These are phyloP conservation scores for Rhadina sibilatrix DNA, from an alignment of 2,113 vertebrate genomes.

Conservation along the genomic window DNA sequence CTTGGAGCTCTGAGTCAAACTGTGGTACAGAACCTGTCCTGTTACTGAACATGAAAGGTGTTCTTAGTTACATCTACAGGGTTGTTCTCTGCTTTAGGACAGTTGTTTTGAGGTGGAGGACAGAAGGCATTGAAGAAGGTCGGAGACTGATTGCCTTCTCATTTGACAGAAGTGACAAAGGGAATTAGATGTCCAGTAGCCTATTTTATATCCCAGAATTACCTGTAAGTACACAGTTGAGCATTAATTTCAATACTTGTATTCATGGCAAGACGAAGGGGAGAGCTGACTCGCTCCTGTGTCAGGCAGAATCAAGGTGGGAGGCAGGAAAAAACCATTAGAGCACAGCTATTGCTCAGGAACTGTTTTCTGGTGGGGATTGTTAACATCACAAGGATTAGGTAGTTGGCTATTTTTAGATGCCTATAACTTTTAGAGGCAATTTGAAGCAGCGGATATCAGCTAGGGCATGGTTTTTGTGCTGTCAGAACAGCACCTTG, in stretches of 20 bases:
- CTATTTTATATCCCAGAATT: neutral
- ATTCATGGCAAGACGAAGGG: neutral
- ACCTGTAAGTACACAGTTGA: neutral
- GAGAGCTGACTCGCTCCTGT: neutral
- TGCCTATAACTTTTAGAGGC: conserved; percentile 31
- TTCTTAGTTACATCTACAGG: neutral
- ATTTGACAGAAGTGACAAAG: neutral
- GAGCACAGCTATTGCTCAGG: neutral
- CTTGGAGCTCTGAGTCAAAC: neutral
- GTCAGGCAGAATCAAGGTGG: neutral
- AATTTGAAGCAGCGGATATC: conserved; percentile 15
- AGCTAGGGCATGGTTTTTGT: neutral
- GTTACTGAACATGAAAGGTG: neutral
- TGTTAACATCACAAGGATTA: conserved; percentile 26
- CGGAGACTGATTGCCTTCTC: neutral
- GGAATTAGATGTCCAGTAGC: neutral
- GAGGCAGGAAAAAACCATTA: neutral
- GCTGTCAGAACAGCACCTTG: conserved; percentile 24
- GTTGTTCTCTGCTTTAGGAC: neutral
- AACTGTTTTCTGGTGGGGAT: neutral
- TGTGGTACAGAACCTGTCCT: neutral
- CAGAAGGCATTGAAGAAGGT: neutral
- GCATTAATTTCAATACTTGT: neutral
- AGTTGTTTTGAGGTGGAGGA: neutral
- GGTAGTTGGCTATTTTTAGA: conserved; percentile 47